Percentiles rank a stretch among this genome's conserved stretches.
phyloP scores from a whole-genome alignment of 2,797 vertebrate genomes.

The Characodon lateralis region DNA sequence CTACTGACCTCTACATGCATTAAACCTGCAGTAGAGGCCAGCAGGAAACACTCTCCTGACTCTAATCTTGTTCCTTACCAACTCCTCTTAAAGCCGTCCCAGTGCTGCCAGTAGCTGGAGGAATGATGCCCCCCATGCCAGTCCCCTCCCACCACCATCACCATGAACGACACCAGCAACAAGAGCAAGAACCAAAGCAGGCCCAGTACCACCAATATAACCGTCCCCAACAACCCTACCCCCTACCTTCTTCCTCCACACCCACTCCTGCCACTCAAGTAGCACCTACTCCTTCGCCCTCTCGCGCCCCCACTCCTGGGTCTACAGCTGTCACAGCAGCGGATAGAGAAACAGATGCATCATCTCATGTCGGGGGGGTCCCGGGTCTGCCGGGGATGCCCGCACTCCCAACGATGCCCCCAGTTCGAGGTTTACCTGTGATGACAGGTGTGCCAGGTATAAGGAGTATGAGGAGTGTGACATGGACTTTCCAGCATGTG shows the following conservation, averaged over 20 bases:
- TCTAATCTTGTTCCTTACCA: slow-evolving; percentile 42
- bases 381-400: slow-evolving; percentile 46
- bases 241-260: slow-evolving; percentile 25
- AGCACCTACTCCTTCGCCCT: slow-evolving; percentile 23
- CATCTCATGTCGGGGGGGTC: slow-evolving; percentile 19
- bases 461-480: slow-evolving; percentile 25
- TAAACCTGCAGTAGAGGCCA: background rate
- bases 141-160: slow-evolving; percentile 75
- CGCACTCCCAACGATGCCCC: slow-evolving; percentile 50
- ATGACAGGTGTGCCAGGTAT: slow-evolving; percentile 74
- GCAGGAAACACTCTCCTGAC: slow-evolving; percentile 1
- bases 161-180: slow-evolving; percentile 59
- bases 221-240: slow-evolving; percentile 48
- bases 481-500: slow-evolving; percentile 52
- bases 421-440: slow-evolving; percentile 67
- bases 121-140: slow-evolving; percentile 83
- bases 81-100: slow-evolving; percentile 78
- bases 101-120: slow-evolving; percentile 83
- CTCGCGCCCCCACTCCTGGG: background rate
- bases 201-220: slow-evolving; percentile 71
- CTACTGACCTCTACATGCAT: background rate
- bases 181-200: slow-evolving; percentile 29
- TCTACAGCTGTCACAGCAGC: slow-evolving; percentile 27
- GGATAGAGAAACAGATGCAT: slow-evolving; percentile 19
- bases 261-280: slow-evolving; percentile 29